Evolutionary conservation across 2,113 vertebrate genomes (phyloP), one percentile per base, ranked within the genome.

Genomic region (Poeciliopsis occidentalis): DNA sequence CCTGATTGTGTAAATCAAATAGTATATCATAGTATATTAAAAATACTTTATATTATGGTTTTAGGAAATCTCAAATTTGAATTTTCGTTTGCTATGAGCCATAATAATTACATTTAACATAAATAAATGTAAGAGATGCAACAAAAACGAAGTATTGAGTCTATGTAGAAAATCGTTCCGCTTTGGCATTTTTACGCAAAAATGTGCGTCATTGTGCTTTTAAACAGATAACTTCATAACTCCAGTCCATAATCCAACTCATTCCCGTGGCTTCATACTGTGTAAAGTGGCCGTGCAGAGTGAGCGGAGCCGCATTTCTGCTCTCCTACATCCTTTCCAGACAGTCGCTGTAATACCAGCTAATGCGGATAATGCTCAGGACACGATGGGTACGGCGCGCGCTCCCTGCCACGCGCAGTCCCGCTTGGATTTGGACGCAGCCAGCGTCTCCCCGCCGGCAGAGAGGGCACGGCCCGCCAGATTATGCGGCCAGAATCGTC

Each of bases 361-460:
- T 95, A 94, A 95, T 93, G 85, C 92, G 93, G 94, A 94, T 95
- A 92, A 95, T 68, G 79, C 72, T 68, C 75, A 77, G 88, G 86
- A 86, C 85, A 70, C 81, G 15, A 71, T 89, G 86, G 69, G 78
- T 81, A 72, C 41, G 67, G 26, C 26, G 81, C 61, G 61, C 70
- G 65, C 81, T 4, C 8, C 78, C 82, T 34, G 39, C 71, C 57
- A 74, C 74, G 64, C 85, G 34, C 78, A 51, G 80, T 77, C 64
- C 82, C 79, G 41, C 82, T 74, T 76, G 87, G 84, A 84, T 92
- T 89, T 86, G 80, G 69, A 80, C 76, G 71, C 24, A 78, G 82
- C 63, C 72, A 22, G 64, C 67, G 72, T 77, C 69, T 24, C 65
- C 73, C 47, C 72, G 34, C 63, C 64, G 67, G 30, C 27, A 73